phyloP scores from a whole-genome alignment of 2,888 invertebrate genomes.

The Nomada ferruginata region DNA sequence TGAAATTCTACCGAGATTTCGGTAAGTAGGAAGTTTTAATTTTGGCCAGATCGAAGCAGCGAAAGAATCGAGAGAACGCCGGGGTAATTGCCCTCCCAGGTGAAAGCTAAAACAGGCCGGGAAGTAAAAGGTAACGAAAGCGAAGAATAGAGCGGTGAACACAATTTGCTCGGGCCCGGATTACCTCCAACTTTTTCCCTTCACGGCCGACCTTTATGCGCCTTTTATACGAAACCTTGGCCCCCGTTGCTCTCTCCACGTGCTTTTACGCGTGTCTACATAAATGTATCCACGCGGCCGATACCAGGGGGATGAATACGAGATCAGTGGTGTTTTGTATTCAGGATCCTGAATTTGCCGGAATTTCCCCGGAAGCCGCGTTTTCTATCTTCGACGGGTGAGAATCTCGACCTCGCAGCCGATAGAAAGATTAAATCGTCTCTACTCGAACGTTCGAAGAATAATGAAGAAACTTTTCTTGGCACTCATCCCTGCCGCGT shows the following conservation, averaged over 20 bases:
- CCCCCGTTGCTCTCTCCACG: not conserved
- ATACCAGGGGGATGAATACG: slow-evolving; percentile 28
- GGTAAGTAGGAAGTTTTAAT: slow-evolving; percentile 47
- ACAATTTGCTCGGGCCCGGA: slow-evolving; percentile 76
- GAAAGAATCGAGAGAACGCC: slow-evolving; percentile 20
- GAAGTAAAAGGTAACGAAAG: slow-evolving; percentile 74
- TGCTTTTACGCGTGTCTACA: slow-evolving; percentile 32
- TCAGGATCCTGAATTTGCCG: not conserved
- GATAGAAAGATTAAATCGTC: not conserved
- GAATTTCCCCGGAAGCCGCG: not conserved
- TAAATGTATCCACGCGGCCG: slow-evolving; percentile 39
- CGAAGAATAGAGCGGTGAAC: slow-evolving; percentile 71
- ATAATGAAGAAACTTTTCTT: not conserved
- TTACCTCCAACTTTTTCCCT: slow-evolving; percentile 77
- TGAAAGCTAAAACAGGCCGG: slow-evolving; percentile 28
- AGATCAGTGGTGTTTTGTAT: slow-evolving; percentile 10
- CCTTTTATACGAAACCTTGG: slow-evolving; percentile 70
- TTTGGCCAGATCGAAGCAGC: slow-evolving; percentile 2
- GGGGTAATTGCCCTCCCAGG: slow-evolving; percentile 50
- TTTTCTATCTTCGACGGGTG: not conserved
- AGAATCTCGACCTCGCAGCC: not conserved
- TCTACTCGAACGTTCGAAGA: not conserved
- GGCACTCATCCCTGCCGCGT: not conserved
- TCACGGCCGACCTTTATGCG: slow-evolving; percentile 72
- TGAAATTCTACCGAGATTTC: slow-evolving; percentile 5